Evolutionary conservation across 1,140 invertebrate genomes (phyloP).

Genomic region (Cataglyphis hispanica): DNA sequence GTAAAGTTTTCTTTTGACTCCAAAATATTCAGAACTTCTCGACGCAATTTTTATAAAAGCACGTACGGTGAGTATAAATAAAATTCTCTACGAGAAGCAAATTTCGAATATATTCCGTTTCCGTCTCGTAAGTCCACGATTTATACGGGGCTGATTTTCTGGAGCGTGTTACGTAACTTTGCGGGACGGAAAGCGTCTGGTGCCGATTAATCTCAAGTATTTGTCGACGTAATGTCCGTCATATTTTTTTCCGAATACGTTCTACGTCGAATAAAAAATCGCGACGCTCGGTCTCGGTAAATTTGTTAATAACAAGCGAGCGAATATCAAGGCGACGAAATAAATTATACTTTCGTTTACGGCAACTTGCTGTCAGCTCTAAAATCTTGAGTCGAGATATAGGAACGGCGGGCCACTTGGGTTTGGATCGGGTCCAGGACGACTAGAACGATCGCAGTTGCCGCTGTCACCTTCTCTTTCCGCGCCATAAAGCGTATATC

Average conservation of each 20-base stretch:
- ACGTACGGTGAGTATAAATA: background rate
- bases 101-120: background rate
- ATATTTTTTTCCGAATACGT: background rate
- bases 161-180: background rate
- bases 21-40: background rate
- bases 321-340: constrained; percentile 42
- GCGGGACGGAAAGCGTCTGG: background rate
- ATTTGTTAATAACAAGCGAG: constrained; percentile 65
- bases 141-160: constrained; percentile 8
- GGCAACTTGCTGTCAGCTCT: constrained; percentile 63
- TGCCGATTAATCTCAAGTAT: background rate
- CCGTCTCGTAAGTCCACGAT: background rate
- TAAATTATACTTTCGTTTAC: constrained; percentile 61
- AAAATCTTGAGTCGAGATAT: constrained; percentile 65
- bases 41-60: background rate
- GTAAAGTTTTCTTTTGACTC: background rate
- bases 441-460: background rate
- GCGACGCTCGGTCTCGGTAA: background rate
- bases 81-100: background rate
- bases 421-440: constrained; percentile 73
- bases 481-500: constrained; percentile 75
- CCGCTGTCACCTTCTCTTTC: constrained; percentile 61
- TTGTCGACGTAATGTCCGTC: background rate
- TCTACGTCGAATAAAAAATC: background rate
- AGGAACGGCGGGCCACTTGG: background rate